Conservation (phyloP, 2,888 invertebrate genomes). For the Ornithoptera priamus region DNA sequence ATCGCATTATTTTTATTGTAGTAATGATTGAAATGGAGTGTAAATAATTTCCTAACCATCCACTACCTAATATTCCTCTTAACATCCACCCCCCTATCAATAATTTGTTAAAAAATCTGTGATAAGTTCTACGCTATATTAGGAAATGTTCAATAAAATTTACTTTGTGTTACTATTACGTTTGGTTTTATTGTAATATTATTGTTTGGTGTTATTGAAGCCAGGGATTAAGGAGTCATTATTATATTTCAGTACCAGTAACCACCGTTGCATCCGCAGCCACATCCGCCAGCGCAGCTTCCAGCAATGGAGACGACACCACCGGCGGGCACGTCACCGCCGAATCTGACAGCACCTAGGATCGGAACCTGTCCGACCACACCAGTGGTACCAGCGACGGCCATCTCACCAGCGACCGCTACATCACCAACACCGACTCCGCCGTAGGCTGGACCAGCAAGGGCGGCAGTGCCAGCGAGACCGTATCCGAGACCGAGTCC, state of each 20-base stretch:
- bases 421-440: slow-evolving; percentile 41
- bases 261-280: slow-evolving; percentile 28
- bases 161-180: too few species aligned
- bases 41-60: too few species aligned
- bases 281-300: slow-evolving; percentile 38
- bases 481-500: slow-evolving; percentile 16
- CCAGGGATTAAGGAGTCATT: not conserved
- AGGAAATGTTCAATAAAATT: too few species aligned
- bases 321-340: slow-evolving; percentile 41
- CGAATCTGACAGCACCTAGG: slow-evolving; percentile 44
- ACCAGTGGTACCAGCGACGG: slow-evolving; percentile 39
- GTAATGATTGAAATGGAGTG: too few species aligned
- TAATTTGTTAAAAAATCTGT: too few species aligned
- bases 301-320: slow-evolving; percentile 44
- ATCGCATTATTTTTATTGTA: too few species aligned
- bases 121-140: too few species aligned
- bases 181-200: not conserved
- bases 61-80: too few species aligned
- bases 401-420: slow-evolving; percentile 40
- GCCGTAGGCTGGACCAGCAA: slow-evolving; percentile 32
- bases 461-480: slow-evolving; percentile 18
- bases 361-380: slow-evolving; percentile 45
- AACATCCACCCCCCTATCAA: too few species aligned
- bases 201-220: not conserved
- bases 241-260: slow-evolving; percentile 9